Percentiles rank a stretch among this genome's conserved stretches.
Conservation (phyloP, 2,888 invertebrate species). For the Pseudococcus longispinus region DNA sequence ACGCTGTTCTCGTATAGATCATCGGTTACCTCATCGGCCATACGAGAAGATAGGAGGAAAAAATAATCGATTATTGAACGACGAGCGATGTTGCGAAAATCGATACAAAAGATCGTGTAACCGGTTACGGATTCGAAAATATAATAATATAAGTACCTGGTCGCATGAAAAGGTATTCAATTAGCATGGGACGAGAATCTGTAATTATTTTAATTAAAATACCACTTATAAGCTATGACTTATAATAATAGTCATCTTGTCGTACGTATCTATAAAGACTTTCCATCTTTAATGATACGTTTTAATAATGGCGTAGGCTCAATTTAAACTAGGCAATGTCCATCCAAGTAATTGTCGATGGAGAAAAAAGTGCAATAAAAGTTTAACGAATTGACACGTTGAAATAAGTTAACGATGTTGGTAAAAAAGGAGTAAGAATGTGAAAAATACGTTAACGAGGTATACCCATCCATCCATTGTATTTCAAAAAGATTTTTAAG, state of each 20-base stretch:
- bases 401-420: constrained; percentile 1
- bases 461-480: not conserved
- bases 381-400: not conserved
- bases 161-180: not conserved
- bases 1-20: not conserved
- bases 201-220: constrained; percentile 26
- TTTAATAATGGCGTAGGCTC: not conserved
- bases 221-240: not conserved
- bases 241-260: constrained; percentile 8
- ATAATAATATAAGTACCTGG: not conserved
- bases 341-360: not conserved
- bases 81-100: constrained; percentile 13
- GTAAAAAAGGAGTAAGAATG: not conserved
- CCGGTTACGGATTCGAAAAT: not conserved
- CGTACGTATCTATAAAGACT: not conserved
- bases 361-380: not conserved
- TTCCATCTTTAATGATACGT: not conserved
- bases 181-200: not conserved
- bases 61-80: not conserved
- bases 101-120: not conserved
- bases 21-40: not conserved
- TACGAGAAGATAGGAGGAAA: not conserved
- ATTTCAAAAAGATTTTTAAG: not conserved
- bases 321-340: not conserved
- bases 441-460: not conserved